Conservation (phyloP, 2,113 vertebrate genomes). For the Megaleporinus macrocephalus region DNA sequence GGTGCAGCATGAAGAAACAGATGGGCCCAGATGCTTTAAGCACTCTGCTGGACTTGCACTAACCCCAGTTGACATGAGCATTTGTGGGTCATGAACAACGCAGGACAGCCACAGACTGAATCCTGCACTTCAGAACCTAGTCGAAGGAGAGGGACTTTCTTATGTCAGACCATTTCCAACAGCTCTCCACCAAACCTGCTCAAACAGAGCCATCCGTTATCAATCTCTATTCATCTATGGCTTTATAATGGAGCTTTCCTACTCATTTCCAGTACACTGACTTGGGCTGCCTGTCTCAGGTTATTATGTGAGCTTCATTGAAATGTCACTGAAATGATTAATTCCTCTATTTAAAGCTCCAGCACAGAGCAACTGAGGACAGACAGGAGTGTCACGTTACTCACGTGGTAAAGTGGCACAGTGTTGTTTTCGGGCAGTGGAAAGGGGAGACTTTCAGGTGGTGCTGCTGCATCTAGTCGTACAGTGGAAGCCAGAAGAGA, state of each 20-base stretch:
- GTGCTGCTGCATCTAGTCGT: constrained; percentile 70
- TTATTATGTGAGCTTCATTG: constrained; percentile 13
- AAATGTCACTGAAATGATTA: constrained; percentile 18
- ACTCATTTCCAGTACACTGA: constrained; percentile 21
- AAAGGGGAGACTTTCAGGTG: constrained; percentile 76
- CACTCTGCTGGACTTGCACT: constrained; percentile 17
- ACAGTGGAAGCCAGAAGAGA: constrained; percentile 67
- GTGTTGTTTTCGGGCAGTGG: constrained; percentile 77
- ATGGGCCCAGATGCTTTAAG: constrained; percentile 10
- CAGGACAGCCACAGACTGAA: constrained; percentile 3
- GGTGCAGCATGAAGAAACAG: constrained; percentile 58
- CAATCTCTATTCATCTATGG: constrained; percentile 3
- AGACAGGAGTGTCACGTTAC: constrained; percentile 50
- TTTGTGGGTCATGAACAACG: constrained; percentile 23
- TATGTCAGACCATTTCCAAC: not conserved
- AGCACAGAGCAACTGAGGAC: not conserved
- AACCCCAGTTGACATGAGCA: constrained; percentile 28
- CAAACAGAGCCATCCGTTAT: not conserved
- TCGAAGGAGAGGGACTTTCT: not conserved
- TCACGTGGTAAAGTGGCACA: constrained; percentile 80
- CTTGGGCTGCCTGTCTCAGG: constrained; percentile 8
- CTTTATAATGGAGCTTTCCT: constrained; percentile 7
- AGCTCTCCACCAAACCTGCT: not conserved
- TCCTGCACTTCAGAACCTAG: not conserved
- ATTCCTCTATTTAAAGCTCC: constrained; percentile 6